Evolutionary conservation across 2,888 invertebrate species (phyloP).

Genomic region (Bellardia pandia): DNA sequence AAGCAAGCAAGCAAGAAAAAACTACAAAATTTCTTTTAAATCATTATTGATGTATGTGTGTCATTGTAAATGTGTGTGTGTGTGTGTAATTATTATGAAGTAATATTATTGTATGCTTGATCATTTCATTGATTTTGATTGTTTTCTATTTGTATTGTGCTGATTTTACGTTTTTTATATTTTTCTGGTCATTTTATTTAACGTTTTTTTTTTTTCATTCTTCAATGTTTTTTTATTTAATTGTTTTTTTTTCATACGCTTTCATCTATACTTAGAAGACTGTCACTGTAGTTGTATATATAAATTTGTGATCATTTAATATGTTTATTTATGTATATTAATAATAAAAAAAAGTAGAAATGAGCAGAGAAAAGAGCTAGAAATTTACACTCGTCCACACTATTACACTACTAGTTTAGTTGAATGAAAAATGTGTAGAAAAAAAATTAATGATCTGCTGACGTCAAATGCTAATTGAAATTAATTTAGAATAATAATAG

Average conservation of each 20-base stretch:
- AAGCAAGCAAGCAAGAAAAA: slow-evolving; percentile 17
- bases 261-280: slow-evolving; percentile 40
- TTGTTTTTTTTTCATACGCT: slow-evolving; percentile 38
- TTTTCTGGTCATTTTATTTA: slow-evolving; percentile 51
- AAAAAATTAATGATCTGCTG: slow-evolving; percentile 69
- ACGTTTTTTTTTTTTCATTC: slow-evolving; percentile 22
- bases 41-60: slow-evolving; percentile 12
- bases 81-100: slow-evolving; percentile 59
- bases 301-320: slow-evolving; percentile 70
- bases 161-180: slow-evolving; percentile 56
- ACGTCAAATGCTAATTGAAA: slow-evolving; percentile 73
- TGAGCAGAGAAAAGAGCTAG: slow-evolving; percentile 32
- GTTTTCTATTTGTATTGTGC: slow-evolving; percentile 69
- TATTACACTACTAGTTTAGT: slow-evolving; percentile 35
- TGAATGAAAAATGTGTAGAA: slow-evolving; percentile 41
- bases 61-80: slow-evolving; percentile 31
- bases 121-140: slow-evolving; percentile 73
- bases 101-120: slow-evolving; percentile 57
- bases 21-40: slow-evolving; percentile 43
- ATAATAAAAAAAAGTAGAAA: slow-evolving; percentile 54
- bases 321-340: slow-evolving; percentile 73
- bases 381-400: slow-evolving; percentile 31
- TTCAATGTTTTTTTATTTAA: slow-evolving; percentile 50
- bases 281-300: slow-evolving; percentile 33
- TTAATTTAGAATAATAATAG: slow-evolving; percentile 70